Percentiles rank a stretch among this genome's conserved stretches.
Conservation (phyloP, 1,140 invertebrate species). For the Coenobita brevimanus region DNA sequence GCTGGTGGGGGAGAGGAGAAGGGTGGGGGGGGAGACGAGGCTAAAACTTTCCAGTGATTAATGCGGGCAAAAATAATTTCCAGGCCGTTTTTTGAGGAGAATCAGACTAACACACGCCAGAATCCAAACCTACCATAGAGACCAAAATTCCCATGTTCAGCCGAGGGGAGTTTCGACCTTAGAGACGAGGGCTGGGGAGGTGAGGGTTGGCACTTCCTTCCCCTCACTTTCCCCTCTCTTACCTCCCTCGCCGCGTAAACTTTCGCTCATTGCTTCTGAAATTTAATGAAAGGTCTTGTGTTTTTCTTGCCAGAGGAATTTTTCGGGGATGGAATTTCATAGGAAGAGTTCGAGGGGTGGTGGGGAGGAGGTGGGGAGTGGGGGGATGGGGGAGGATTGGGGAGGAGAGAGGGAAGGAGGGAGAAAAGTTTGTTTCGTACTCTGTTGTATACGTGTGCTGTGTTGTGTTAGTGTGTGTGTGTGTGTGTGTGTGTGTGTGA, state of each 20-base stretch:
- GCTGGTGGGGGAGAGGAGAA: not conserved
- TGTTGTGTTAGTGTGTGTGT: no score
- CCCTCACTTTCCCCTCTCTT: not conserved
- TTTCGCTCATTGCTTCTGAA: conserved; percentile 52
- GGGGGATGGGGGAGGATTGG: not conserved
- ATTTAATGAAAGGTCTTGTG: conserved; percentile 53
- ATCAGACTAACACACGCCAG: no score
- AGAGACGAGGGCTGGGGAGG: not conserved
- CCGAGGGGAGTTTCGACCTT: not conserved
- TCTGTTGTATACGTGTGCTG: no score
- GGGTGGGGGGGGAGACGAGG: not conserved
- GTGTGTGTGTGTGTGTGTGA: no score
- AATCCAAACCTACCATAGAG: no score
- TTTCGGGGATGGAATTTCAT: conserved; percentile 40
- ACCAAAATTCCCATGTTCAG: no score
- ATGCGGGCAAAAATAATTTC: conserved; percentile 41
- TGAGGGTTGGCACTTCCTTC: conserved; percentile 1
- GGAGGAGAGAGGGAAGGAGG: no score
- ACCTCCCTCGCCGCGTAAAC: conserved; percentile 34
- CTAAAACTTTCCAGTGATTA: conserved; percentile 40
- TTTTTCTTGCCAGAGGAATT: conserved; percentile 52
- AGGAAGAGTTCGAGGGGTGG: conserved; percentile 7
- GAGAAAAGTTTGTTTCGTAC: not conserved
- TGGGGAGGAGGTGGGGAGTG: not conserved
- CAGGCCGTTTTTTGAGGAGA: not conserved